Evolutionary conservation across 2,113 vertebrate species (phyloP).

Genomic region (Gobiocypris rarus): DNA sequence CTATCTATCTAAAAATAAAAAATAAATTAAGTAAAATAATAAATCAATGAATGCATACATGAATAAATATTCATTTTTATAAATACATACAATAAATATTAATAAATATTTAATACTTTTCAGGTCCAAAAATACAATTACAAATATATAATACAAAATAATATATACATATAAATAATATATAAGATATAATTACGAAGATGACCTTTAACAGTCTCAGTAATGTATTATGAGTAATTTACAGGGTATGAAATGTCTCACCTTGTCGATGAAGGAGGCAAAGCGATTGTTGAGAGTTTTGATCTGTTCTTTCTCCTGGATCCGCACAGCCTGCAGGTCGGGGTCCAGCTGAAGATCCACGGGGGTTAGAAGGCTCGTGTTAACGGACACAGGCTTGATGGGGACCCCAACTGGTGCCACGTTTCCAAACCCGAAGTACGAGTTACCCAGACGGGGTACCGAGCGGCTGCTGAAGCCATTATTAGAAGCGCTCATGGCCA

Average conservation of each 20-base stretch:
- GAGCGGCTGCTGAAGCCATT: conserved; percentile 51
- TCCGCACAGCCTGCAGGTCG: conserved; percentile 69
- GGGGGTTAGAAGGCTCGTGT: conserved; percentile 72
- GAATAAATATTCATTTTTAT: background rate
- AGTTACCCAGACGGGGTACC: conserved; percentile 37
- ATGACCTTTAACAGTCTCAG: no score
- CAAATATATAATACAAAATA: no score
- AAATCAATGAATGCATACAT: no score
- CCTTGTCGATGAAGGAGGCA: conserved; percentile 79
- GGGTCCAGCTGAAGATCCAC: conserved; percentile 76
- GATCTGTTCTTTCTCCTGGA: conserved; percentile 81
- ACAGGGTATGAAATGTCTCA: conserved; percentile 47
- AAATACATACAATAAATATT: background rate
- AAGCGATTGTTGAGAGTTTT: conserved; percentile 79
- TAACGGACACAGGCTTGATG: conserved; percentile 72
- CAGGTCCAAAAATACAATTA: no score
- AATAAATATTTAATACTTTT: no score
- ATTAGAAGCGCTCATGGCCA: conserved; percentile 25
- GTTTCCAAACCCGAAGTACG: conserved; percentile 51
- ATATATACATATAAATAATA: no score
- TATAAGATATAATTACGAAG: no score
- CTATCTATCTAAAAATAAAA: no score
- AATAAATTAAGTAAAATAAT: no score
- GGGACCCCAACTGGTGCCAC: conserved; percentile 5
- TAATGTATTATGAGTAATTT: no score